Evolutionary conservation across 2,888 invertebrate genomes (phyloP).

Genomic region (Villa cingulata): DNA sequence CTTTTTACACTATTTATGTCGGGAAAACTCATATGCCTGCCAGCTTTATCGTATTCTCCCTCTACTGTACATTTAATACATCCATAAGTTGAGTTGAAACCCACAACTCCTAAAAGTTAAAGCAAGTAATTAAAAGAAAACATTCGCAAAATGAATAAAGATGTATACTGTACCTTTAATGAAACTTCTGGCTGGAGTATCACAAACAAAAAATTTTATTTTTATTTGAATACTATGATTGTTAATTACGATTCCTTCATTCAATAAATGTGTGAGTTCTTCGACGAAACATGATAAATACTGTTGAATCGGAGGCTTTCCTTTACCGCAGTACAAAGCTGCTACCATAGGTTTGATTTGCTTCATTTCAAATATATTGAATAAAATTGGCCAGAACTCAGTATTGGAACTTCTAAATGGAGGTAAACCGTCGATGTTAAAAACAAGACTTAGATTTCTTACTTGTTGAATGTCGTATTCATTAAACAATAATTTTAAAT

Average conservation of each 20-base stretch:
- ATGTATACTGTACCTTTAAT: not conserved
- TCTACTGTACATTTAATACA: not conserved
- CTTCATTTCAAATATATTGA: not conserved
- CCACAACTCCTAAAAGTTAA: not conserved
- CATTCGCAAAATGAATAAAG: not conserved
- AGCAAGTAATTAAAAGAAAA: too few relatives aligned
- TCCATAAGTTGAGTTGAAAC: not conserved
- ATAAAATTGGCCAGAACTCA: constrained; percentile 3
- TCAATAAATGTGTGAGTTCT: too few relatives aligned
- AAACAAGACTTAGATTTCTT: too few relatives aligned
- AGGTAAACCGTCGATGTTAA: not conserved
- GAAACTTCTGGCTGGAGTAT: not conserved
- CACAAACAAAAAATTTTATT: not conserved
- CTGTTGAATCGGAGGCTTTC: not conserved
- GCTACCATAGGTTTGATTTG: not conserved
- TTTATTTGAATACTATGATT: not conserved
- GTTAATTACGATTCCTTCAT: not conserved
- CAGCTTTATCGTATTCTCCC: not conserved
- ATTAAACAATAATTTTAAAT: too few relatives aligned
- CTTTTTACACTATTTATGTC: not conserved
- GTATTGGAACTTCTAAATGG: not conserved
- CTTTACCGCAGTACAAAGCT: not conserved
- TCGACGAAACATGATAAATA: not conserved
- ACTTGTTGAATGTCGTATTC: too few relatives aligned
- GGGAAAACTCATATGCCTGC: not conserved